Percentiles rank a stretch among this genome's conserved stretches.
Evolutionary conservation across 2,113 vertebrate genomes (phyloP).

Genomic region (Mellivora capensis): DNA sequence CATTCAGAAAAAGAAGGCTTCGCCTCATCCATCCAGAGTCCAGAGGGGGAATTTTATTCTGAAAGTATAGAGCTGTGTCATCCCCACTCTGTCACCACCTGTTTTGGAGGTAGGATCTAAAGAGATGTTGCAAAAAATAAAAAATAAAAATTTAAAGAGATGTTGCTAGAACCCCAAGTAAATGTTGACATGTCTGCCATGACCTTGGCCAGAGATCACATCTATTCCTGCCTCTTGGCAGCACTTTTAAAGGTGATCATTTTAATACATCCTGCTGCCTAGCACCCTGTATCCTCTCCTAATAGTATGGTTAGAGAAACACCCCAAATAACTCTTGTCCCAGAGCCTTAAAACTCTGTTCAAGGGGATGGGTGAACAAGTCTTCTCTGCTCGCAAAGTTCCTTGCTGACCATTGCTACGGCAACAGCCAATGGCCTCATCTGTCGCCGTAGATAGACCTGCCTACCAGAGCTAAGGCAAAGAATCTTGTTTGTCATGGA

Average conservation of each 20-base stretch:
- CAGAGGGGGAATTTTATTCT: neutral
- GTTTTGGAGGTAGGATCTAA: neutral
- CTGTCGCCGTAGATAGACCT: neutral
- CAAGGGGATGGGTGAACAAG: neutral
- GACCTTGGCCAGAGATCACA: neutral
- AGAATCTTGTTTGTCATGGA: neutral
- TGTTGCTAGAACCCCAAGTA: neutral
- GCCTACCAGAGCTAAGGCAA: neutral
- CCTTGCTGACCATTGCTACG: conserved; percentile 19
- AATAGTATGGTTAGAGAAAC: neutral
- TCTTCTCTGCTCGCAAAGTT: neutral
- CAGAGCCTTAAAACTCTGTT: neutral
- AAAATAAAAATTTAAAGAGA: neutral
- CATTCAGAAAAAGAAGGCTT: neutral
- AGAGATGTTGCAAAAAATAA: neutral
- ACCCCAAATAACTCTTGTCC: neutral
- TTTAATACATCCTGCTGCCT: neutral
- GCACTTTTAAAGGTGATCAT: neutral
- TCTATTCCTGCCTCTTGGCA: neutral
- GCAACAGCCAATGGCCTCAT: neutral
- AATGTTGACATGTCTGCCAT: neutral
- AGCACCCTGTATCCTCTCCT: neutral
- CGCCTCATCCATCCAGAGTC: neutral
- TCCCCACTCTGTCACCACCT: neutral
- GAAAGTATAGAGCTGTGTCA: neutral